Percentiles rank a stretch among this genome's conserved stretches.
Conservation (phyloP, 1,140 invertebrate genomes). For the Prorops nasuta region DNA sequence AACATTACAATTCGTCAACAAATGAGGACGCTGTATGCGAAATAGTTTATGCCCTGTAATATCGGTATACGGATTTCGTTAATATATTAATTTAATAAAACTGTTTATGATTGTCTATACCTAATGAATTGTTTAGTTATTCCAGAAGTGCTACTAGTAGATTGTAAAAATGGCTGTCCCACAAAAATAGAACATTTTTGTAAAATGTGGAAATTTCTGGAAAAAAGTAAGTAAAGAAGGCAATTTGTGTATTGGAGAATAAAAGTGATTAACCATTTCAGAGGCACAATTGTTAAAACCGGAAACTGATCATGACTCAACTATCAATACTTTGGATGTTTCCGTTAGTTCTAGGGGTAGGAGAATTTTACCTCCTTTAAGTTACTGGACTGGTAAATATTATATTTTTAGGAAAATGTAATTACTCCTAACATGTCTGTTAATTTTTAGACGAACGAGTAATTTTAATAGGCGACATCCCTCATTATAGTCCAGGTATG, state of each 20-base stretch:
- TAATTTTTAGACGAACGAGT: conserved; percentile 31
- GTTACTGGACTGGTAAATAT: conserved; percentile 32
- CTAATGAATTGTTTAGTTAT: conserved; percentile 25
- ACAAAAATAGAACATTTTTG: conserved; percentile 35
- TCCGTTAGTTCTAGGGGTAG: conserved; percentile 28
- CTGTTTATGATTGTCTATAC: too few relatives aligned
- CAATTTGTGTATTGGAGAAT: neutral
- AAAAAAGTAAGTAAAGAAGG: too few relatives aligned
- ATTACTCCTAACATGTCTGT: neutral
- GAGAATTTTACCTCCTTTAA: conserved; percentile 26
- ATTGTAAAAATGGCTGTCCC: conserved; percentile 40
- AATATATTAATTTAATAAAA: too few relatives aligned
- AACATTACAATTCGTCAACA: too few relatives aligned
- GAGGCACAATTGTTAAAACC: neutral
- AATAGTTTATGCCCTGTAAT: too few relatives aligned
- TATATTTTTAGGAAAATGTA: too few relatives aligned
- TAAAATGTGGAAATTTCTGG: conserved; percentile 30
- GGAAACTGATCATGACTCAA: neutral
- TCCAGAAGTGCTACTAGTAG: conserved; percentile 30
- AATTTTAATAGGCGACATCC: conserved; percentile 18
- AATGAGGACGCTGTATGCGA: too few relatives aligned
- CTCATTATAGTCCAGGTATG: conserved; percentile 26
- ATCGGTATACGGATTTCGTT: too few relatives aligned
- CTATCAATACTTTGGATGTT: conserved; percentile 7
- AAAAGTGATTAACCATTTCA: neutral